A percentile compares a stretch with the other conserved stretches of the same genome.
Evolutionary conservation across 1,140 invertebrate genomes (phyloP).

Genomic region (Steinernema feltiae): DNA sequence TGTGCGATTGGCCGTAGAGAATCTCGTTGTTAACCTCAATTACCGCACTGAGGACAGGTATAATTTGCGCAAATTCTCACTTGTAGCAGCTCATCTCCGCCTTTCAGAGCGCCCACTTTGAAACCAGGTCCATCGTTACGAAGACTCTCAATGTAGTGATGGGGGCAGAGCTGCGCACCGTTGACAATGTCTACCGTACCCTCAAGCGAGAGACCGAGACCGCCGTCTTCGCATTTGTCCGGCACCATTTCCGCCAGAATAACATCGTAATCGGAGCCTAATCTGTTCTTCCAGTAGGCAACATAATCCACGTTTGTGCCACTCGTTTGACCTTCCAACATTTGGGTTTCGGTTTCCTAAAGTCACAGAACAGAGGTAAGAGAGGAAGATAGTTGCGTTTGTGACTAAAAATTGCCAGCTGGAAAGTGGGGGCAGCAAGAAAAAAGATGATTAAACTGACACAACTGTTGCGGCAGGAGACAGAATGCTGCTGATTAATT

Average conservation of each 20-base stretch:
- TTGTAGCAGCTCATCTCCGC: conserved; percentile 81
- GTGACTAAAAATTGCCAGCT: too few species aligned
- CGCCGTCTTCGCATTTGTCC: conserved; percentile 66
- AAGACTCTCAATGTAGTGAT: conserved; percentile 88
- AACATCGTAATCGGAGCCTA: conserved; percentile 50
- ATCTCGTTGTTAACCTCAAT: conserved; percentile 83
- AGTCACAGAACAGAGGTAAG: too few species aligned
- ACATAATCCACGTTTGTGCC: conserved; percentile 39
- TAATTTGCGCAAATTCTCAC: conserved; percentile 59
- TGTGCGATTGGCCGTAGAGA: conserved; percentile 70
- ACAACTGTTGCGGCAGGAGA: too few species aligned
- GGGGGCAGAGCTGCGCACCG: conserved; percentile 66
- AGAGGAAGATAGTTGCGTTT: too few species aligned
- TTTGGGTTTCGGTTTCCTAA: conserved; percentile 48
- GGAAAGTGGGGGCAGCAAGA: too few species aligned
- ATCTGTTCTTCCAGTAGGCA: conserved; percentile 43
- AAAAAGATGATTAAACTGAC: too few species aligned
- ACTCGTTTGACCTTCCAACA: conserved; percentile 45
- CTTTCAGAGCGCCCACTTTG: conserved; percentile 70
- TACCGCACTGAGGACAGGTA: background rate
- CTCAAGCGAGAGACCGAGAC: conserved; percentile 87
- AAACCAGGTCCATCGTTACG: conserved; percentile 88
- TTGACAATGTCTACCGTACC: conserved; percentile 91
- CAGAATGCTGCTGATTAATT: too few species aligned
- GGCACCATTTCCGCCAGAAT: conserved; percentile 45